Conservation (phyloP, 2,888 invertebrate species). For the Eupithecia vulgata region DNA sequence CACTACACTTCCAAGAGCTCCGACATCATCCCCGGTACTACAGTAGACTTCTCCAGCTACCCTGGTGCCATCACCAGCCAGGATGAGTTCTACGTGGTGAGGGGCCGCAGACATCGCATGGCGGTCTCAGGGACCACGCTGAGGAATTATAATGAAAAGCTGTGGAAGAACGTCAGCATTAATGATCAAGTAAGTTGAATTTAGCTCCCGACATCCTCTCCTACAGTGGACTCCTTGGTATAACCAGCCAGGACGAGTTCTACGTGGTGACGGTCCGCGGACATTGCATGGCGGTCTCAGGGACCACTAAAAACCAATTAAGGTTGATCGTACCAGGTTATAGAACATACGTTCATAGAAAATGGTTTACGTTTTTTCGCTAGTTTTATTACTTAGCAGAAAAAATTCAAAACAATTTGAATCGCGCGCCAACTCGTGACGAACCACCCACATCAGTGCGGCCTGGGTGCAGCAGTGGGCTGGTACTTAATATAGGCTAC, state of each 20-base stretch:
- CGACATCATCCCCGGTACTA: constrained; percentile 85
- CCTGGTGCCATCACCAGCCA: constrained; percentile 92
- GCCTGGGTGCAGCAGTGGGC: too few relatives aligned
- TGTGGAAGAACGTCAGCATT: constrained; percentile 88
- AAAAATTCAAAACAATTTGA: too few relatives aligned
- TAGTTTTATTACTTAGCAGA: too few relatives aligned
- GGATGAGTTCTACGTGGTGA: constrained; percentile 91
- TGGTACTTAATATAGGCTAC: too few relatives aligned
- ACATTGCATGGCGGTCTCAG: constrained; percentile 86
- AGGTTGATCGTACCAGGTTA: too few relatives aligned
- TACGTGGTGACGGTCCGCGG: constrained; percentile 86
- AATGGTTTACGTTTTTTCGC: too few relatives aligned
- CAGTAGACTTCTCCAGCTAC: constrained; percentile 92
- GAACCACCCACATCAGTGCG: too few relatives aligned
- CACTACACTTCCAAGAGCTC: constrained; percentile 82
- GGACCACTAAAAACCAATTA: too few relatives aligned
- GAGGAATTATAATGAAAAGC: constrained; percentile 87
- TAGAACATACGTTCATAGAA: too few relatives aligned
- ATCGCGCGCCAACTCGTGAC: too few relatives aligned
- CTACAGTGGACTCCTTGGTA: constrained; percentile 58
- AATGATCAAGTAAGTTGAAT: constrained; percentile 77
- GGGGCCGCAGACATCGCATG: constrained; percentile 83
- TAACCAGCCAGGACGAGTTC: constrained; percentile 93
- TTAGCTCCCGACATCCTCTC: too few relatives aligned
- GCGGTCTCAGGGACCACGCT: constrained; percentile 91